Conservation (phyloP, 1,140 invertebrate species). For the Cyphomyrmex costatus region DNA sequence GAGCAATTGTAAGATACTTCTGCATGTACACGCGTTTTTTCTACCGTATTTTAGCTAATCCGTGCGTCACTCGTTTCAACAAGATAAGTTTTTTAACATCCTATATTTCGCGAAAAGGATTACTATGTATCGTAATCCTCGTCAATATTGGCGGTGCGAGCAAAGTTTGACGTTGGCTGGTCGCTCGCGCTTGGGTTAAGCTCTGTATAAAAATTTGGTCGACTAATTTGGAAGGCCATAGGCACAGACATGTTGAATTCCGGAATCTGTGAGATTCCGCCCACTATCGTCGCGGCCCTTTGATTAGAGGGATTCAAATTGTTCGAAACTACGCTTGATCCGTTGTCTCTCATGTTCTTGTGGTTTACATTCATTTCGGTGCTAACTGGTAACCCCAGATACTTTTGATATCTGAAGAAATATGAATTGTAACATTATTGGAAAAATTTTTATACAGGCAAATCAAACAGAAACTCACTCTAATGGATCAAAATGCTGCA, state of each 20-base stretch:
- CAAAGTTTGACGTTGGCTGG: conserved; percentile 81
- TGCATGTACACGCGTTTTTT: not conserved
- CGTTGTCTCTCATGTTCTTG: conserved; percentile 66
- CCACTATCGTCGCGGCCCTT: conserved; percentile 1
- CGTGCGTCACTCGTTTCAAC: not conserved
- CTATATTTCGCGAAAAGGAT: conserved; percentile 34
- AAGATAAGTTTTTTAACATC: conserved; percentile 40
- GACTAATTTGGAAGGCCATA: conserved; percentile 80
- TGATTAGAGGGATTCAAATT: conserved; percentile 54
- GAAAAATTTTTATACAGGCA: not conserved
- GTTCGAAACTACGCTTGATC: conserved; percentile 33
- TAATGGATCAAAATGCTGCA: conserved; percentile 67
- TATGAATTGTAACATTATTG: not conserved
- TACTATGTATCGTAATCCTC: conserved; percentile 86
- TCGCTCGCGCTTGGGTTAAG: conserved; percentile 80
- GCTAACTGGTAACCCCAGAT: conserved; percentile 54
- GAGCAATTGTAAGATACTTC: conserved; percentile 31
- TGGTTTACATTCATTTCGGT: conserved; percentile 58
- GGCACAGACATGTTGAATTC: conserved; percentile 84
- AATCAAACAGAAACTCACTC: conserved; percentile 57
- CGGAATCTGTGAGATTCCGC: conserved; percentile 69
- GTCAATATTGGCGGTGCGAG: conserved; percentile 83
- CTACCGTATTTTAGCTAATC: conserved; percentile 16
- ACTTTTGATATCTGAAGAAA: conserved; percentile 67
- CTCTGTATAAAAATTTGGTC: conserved; percentile 86